Evolutionary conservation across 2,888 invertebrate genomes (phyloP).

Genomic region (Drosophila incognita): DNA sequence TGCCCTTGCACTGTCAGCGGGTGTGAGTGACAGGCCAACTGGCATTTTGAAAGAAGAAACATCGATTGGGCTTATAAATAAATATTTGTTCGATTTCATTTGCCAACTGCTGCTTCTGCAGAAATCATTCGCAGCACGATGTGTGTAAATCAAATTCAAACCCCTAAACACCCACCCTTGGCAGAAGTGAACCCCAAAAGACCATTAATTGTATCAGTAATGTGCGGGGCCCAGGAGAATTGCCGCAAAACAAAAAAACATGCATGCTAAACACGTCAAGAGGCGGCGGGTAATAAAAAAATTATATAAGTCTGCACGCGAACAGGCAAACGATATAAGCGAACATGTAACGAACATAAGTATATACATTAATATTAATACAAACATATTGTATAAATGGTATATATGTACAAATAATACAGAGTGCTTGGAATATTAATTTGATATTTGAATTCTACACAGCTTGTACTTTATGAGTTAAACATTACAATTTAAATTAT

Average conservation of each 20-base stretch:
- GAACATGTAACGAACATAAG: constrained; percentile 31
- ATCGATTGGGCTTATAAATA: constrained; percentile 62
- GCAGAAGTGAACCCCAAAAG: constrained; percentile 23
- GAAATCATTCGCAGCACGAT: constrained; percentile 53
- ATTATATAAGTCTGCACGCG: constrained; percentile 75
- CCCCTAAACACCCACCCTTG: neutral
- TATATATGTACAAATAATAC: neutral
- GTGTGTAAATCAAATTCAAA: constrained; percentile 63
- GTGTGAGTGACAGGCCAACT: constrained; percentile 43
- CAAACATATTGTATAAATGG: neutral
- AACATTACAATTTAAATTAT: neutral
- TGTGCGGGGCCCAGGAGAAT: constrained; percentile 27
- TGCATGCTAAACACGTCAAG: constrained; percentile 66
- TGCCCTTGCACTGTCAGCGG: constrained; percentile 65
- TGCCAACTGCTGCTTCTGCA: constrained; percentile 40
- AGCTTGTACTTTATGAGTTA: neutral
- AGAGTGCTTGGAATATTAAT: neutral
- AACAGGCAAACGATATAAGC: constrained; percentile 53
- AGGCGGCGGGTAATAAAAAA: constrained; percentile 68
- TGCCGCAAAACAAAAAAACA: constrained; percentile 25
- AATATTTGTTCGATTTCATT: constrained; percentile 76
- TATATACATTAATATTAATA: neutral
- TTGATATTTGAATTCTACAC: neutral
- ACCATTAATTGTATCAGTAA: constrained; percentile 72
- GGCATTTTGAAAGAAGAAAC: neutral